Base-by-base conservation (phyloP, 92 coral and sea anemone species). In the Pocillopora grandis region DNA sequence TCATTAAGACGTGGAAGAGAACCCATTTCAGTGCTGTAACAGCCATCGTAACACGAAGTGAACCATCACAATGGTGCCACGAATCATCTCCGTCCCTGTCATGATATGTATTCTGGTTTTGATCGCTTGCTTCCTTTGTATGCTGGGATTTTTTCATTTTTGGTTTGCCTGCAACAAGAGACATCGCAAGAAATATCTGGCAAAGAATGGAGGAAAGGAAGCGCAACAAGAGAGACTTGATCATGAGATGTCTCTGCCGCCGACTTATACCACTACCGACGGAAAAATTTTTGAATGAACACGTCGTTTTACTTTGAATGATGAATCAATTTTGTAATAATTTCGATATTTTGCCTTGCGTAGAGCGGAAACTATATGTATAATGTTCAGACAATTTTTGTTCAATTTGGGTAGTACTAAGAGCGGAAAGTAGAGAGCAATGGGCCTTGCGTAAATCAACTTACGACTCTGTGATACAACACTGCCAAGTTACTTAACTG, bases 121-220 rank as follows among this genome's bases (percentile, higher is more conserved):
- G 56, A 78, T 63, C 17, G 48, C 49, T 8, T 7, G 23, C 58
- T 78, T 78, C 82, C 72, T 78, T 12, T 78, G 82, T 19, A 78
- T 78, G 82, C 33, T 63, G 82, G 70, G 60, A 0, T 78, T 64
- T 48, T 63, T 78, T 78, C 82, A 78, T 20, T n/a, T 78, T 3
- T 78, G 82, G 82, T 63, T 78, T 37, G 61, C 61, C 52, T 78
- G 82, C 71, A 63, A 78, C 72, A 78, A 78, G 82, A 55, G 72
- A 36, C 65, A 78, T 19, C 72, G 72, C 37, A 78, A 78, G 10
- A 64, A 63, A 61, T 78, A 78, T 68, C 61, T 31, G 62, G 72
- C 36, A 35, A 64, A 78, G 9, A 69, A 77, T 3, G 42, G n/a
- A 20, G 42, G 58, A 60, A 5, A 16, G 18, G 56, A 33, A 3